phyloP scores from a whole-genome alignment of 2,113 vertebrate species.

The Varanus komodoensis region DNA sequence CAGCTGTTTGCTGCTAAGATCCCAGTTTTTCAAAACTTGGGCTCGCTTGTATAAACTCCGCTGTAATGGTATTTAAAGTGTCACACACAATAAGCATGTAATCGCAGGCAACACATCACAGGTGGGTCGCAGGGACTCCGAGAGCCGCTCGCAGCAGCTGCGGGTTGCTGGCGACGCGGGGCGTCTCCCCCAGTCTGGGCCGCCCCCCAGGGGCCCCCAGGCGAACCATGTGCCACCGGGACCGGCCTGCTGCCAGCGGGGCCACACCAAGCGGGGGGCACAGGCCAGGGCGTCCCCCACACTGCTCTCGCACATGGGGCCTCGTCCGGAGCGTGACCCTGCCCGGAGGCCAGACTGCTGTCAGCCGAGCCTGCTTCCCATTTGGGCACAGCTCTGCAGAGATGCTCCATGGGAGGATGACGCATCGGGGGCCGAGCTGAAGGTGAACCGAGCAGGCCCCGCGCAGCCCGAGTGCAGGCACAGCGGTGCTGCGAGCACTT shows the following conservation, averaged over 20 bases:
- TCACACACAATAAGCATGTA: constrained; percentile 88
- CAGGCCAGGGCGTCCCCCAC: background rate
- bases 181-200: constrained; percentile 78
- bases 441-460: too few relatives aligned
- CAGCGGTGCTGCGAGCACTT: too few relatives aligned
- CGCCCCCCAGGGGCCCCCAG: constrained; percentile 80
- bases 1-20: constrained; percentile 86
- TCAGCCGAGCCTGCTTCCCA: too few relatives aligned
- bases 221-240: constrained; percentile 79
- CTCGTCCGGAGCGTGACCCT: too few relatives aligned
- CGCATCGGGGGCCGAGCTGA: too few relatives aligned
- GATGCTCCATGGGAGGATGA: too few relatives aligned
- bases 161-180: constrained; percentile 81
- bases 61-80: constrained; percentile 90
- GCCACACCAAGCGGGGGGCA: constrained; percentile 56
- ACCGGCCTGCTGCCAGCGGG: constrained; percentile 71
- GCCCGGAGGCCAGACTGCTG: too few relatives aligned
- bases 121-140: constrained; percentile 79
- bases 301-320: background rate
- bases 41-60: constrained; percentile 88
- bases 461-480: too few relatives aligned
- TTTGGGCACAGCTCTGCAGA: too few relatives aligned
- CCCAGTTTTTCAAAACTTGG: constrained; percentile 87
- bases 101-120: constrained; percentile 87
- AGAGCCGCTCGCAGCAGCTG: constrained; percentile 83